Conservation (phyloP, 2,888 invertebrate genomes). For the Zelleria hepariella region DNA sequence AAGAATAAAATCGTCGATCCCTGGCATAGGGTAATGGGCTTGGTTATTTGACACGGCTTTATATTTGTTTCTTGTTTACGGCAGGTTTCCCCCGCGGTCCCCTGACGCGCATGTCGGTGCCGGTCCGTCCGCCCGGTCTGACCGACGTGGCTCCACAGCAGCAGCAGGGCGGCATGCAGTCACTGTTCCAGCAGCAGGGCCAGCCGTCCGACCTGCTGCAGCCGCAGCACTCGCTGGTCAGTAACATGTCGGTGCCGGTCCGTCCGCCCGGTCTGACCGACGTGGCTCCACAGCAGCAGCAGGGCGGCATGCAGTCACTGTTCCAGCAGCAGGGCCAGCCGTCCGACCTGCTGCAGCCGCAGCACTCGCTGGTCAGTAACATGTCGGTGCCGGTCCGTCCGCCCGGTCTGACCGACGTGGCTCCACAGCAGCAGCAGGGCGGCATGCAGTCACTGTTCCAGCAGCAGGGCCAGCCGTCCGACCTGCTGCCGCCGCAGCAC, state of each 20-base stretch:
- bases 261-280: conserved; percentile 43
- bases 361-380: conserved; percentile 26
- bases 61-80: no score
- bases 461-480: conserved; percentile 21
- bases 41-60: no score
- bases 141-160: conserved; percentile 34
- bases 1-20: no score
- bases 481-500: conserved; percentile 46
- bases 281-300: conserved; percentile 31
- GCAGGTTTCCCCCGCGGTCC: conserved; percentile 30
- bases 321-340: conserved; percentile 27
- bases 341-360: conserved; percentile 46
- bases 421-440: conserved; percentile 29
- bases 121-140: conserved; percentile 40
- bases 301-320: conserved; percentile 27
- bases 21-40: no score
- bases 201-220: conserved; percentile 36
- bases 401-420: conserved; percentile 40
- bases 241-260: conserved; percentile 18
- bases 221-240: conserved; percentile 34
- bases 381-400: conserved; percentile 28
- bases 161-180: conserved; percentile 25
- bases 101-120: conserved; percentile 31
- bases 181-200: conserved; percentile 33
- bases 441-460: conserved; percentile 33